Percentiles rank a stretch among this genome's conserved stretches.
These are phyloP conservation scores for Indicator maculatus DNA, from an alignment of 2,113 vertebrate species.

Conservation along the genomic window DNA sequence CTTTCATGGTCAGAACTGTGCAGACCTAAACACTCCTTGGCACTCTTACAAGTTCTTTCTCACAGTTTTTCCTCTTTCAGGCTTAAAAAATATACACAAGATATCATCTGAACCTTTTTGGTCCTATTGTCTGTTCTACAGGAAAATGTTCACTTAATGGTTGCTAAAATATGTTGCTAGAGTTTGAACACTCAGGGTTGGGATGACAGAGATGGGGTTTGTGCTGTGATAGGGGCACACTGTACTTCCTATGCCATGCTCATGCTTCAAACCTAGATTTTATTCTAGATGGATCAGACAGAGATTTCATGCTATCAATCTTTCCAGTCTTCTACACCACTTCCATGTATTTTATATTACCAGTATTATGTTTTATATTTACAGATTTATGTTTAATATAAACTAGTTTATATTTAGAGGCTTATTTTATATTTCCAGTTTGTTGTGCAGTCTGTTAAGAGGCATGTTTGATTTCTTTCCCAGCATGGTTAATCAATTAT, in stretches of 20 bases:
- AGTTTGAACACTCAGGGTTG: not conserved
- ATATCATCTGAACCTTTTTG: not conserved
- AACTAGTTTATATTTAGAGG: not conserved
- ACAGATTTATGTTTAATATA: not conserved
- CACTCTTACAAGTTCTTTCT: not conserved
- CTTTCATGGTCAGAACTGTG: not conserved
- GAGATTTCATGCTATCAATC: not conserved
- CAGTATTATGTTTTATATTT: not conserved
- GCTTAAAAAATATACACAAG: not conserved
- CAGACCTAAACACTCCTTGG: not conserved
- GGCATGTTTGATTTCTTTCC: not conserved
- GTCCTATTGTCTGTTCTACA: not conserved
- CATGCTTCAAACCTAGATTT: not conserved
- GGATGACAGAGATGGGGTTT: not conserved
- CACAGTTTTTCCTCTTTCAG: not conserved
- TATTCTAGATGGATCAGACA: not conserved
- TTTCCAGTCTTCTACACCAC: not conserved
- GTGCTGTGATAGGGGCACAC: not conserved
- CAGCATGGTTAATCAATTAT: not conserved
- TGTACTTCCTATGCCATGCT: accelerated
- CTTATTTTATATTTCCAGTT: not conserved
- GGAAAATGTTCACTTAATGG: not conserved
- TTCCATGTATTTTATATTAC: not conserved
- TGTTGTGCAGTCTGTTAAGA: not conserved
- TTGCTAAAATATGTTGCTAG: not conserved